A percentile compares a stretch with the other conserved stretches of the same genome.
phyloP scores from a whole-genome alignment of 2,113 vertebrate genomes.

The Circaetus gallicus region DNA sequence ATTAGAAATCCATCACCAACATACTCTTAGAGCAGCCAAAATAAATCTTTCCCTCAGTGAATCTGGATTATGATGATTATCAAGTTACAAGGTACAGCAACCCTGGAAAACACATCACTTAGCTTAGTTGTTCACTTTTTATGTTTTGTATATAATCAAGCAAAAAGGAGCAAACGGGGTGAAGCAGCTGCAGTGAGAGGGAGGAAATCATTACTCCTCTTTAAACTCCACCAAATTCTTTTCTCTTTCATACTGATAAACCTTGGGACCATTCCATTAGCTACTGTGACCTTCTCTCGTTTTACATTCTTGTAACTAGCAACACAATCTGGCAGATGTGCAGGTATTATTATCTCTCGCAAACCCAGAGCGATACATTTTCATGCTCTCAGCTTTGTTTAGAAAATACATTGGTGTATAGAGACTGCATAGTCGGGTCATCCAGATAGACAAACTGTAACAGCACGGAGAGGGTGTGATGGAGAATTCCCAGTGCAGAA shows the following conservation, averaged over 20 bases:
- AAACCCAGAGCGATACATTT: not conserved
- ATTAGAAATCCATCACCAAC: not conserved
- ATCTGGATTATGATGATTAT: not conserved
- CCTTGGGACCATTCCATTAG: not conserved
- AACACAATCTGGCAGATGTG: not conserved
- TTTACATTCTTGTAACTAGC: not conserved
- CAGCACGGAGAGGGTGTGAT: not conserved
- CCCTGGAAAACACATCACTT: not conserved
- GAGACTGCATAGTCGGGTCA: not conserved
- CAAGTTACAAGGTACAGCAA: not conserved
- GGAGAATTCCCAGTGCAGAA: not conserved
- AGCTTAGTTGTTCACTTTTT: not conserved
- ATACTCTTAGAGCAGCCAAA: not conserved
- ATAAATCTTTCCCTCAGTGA: not conserved
- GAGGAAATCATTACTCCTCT: not conserved
- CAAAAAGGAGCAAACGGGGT: not conserved
- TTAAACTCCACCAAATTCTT: not conserved
- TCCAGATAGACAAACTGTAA: not conserved
- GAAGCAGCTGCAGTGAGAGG: not conserved
- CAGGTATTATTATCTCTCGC: not conserved
- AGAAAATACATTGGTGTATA: not conserved
- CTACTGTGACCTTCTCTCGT: not conserved
- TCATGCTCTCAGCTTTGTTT: not conserved
- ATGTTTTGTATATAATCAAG: not conserved
- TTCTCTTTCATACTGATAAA: not conserved